Evolutionary conservation across 2,113 vertebrate genomes (phyloP).

Genomic region (Butorides virescens): DNA sequence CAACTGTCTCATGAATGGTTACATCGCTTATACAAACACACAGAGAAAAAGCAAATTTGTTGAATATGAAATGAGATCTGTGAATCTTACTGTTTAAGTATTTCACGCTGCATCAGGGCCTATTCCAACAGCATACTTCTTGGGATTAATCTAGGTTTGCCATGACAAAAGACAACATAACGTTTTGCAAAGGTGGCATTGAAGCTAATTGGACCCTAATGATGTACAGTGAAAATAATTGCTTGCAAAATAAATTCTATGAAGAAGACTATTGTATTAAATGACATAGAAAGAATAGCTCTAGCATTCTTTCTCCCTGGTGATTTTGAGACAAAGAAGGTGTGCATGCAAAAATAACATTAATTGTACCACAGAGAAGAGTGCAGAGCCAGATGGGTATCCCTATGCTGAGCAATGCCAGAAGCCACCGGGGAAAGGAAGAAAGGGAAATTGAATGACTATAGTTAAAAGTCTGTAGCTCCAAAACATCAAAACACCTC

Average conservation of each 20-base stretch:
- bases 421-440: constrained; percentile 4
- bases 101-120: not conserved
- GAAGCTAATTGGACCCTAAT: not conserved
- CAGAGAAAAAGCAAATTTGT: not conserved
- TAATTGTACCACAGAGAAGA: not conserved
- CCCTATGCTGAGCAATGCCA: not conserved
- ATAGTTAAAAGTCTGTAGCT: not conserved
- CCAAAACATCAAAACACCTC: constrained; percentile 3
- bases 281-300: not conserved
- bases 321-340: constrained; percentile 25
- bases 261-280: not conserved
- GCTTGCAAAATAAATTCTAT: not conserved
- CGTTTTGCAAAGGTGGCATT: not conserved
- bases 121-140: not conserved
- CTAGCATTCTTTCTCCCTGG: not conserved
- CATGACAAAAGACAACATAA: not conserved
- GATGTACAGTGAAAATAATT: constrained; percentile 19
- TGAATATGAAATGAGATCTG: not conserved
- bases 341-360: not conserved
- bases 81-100: not conserved
- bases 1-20: not conserved
- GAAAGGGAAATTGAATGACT: not conserved
- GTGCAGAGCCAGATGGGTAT: not conserved
- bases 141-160: not conserved
- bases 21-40: not conserved